These are phyloP conservation scores for Carapus acus DNA, from an alignment of 2,797 vertebrate species.

Conservation along the genomic window DNA sequence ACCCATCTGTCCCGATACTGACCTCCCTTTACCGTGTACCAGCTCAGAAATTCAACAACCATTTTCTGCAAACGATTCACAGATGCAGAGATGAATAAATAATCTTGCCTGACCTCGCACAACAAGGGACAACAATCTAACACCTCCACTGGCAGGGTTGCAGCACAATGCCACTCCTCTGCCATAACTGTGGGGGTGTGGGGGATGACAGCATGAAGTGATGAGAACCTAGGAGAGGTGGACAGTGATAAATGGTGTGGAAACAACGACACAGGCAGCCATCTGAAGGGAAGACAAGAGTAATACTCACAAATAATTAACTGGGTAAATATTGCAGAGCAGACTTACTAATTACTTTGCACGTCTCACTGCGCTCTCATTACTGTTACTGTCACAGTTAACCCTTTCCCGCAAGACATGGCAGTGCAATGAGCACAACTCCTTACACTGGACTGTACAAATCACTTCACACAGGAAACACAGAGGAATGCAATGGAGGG, in stretches of 20 bases:
- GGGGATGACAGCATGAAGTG: slow-evolving; percentile 40
- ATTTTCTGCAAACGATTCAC: slow-evolving; percentile 58
- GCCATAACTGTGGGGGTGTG: slow-evolving; percentile 32
- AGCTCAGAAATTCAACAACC: slow-evolving; percentile 50
- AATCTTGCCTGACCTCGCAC: slow-evolving; percentile 69
- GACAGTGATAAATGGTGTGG: slow-evolving; percentile 78
- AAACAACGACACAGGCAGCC: slow-evolving; percentile 75
- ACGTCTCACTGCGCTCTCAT: slow-evolving; percentile 77
- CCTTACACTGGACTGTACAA: slow-evolving; percentile 32
- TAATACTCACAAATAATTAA: slow-evolving; percentile 83
- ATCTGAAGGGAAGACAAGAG: slow-evolving; percentile 76
- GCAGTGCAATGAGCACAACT: slow-evolving; percentile 37
- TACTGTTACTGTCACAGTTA: slow-evolving; percentile 73
- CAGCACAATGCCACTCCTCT: slow-evolving; percentile 63
- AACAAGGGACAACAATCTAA: slow-evolving; percentile 62
- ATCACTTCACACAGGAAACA: slow-evolving; percentile 23
- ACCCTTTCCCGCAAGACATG: slow-evolving; percentile 58
- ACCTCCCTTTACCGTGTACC: slow-evolving; percentile 40
- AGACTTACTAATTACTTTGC: slow-evolving; percentile 79
- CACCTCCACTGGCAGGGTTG: slow-evolving; percentile 65
- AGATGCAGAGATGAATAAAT: slow-evolving; percentile 69
- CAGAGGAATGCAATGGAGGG: too few species aligned
- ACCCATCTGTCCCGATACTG: slow-evolving; percentile 36
- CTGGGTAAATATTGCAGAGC: slow-evolving; percentile 81
- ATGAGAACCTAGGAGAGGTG: slow-evolving; percentile 69